Evolutionary conservation across 1,140 invertebrate species (phyloP).

Genomic region (Homalodisca vitripennis): DNA sequence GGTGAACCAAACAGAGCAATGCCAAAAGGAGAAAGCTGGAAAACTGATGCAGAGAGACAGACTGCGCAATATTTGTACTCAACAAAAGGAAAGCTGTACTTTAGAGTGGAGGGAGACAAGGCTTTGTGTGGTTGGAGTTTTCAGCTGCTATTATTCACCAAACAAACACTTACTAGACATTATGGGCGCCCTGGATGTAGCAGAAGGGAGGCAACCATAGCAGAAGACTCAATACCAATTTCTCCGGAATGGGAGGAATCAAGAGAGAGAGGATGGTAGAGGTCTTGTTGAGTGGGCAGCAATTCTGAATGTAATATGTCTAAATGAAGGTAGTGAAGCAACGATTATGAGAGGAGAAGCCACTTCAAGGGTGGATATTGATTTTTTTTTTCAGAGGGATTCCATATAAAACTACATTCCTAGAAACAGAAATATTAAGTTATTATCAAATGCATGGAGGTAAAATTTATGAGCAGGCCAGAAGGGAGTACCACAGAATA

Average conservation of each 20-base stretch:
- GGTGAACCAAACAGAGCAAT: not conserved
- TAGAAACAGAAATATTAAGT: not conserved
- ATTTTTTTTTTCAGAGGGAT: not conserved
- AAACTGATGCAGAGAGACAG: not conserved
- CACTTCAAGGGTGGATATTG: not conserved
- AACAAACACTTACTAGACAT: not conserved
- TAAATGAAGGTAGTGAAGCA: not conserved
- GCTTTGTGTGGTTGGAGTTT: not conserved
- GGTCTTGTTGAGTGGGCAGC: not conserved
- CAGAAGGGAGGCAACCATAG: not conserved
- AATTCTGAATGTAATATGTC: not conserved
- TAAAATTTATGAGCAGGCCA: not conserved
- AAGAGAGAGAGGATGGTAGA: not conserved
- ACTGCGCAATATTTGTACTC: not conserved
- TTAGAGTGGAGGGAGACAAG: not conserved
- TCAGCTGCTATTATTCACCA: not conserved
- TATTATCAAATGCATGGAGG: not conserved
- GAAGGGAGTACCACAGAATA: not conserved
- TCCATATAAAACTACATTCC: not conserved
- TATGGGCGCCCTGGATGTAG: not conserved
- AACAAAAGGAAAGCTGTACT: not conserved
- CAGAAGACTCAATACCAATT: not conserved
- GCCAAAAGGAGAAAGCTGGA: not conserved
- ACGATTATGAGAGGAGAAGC: not conserved
- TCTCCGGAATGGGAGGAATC: not conserved